Evolutionary conservation across 2,888 invertebrate species (phyloP).

Genomic region (Ophioninae sp.): DNA sequence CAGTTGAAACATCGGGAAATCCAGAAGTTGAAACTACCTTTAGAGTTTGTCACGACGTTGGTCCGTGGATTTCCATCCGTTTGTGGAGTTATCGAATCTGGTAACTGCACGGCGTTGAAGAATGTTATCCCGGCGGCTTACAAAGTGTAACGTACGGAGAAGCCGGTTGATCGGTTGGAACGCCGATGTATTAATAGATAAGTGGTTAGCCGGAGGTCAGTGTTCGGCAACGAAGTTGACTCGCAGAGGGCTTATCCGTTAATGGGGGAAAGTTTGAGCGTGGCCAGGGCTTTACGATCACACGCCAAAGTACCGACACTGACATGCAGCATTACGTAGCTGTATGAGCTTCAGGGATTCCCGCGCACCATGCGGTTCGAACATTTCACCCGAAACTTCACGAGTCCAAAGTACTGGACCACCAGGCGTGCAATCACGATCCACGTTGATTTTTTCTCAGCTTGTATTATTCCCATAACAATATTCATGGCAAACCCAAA

Average conservation of each 20-base stretch:
- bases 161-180: not conserved
- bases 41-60: not conserved
- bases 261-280: conserved; percentile 65
- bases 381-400: conserved; percentile 38
- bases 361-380: conserved; percentile 23
- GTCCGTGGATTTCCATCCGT: not conserved
- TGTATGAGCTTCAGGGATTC: conserved; percentile 15
- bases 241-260: conserved; percentile 48
- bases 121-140: not conserved
- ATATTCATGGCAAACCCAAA: not conserved
- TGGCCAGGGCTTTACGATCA: conserved; percentile 62
- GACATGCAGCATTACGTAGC: conserved; percentile 46
- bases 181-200: conserved; percentile 6
- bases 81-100: not conserved
- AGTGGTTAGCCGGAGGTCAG: conserved; percentile 22
- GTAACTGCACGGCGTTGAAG: not conserved
- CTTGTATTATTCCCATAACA: not conserved
- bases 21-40: too few species aligned
- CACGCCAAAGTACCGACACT: conserved; percentile 56
- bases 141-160: not conserved
- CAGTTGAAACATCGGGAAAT: too few species aligned
- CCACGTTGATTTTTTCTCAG: not conserved
- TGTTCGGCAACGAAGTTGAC: conserved; percentile 21
- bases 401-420: conserved; percentile 8
- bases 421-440: not conserved